These are phyloP conservation scores for Isurus oxyrinchus DNA, from an alignment of 2,113 vertebrate species.

Conservation along the genomic window DNA sequence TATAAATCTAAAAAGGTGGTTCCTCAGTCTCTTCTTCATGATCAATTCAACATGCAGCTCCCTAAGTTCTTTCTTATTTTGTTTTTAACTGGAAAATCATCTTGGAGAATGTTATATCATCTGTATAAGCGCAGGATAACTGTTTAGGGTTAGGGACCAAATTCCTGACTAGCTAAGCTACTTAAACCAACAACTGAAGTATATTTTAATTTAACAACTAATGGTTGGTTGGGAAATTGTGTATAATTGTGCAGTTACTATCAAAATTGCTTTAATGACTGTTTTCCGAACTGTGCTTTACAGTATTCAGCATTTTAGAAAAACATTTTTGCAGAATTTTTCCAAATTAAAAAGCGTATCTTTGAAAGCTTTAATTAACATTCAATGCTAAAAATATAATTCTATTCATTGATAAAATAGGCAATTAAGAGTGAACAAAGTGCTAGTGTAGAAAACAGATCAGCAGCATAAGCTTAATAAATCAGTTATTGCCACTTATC, in stretches of 20 bases:
- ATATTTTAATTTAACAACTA: background rate
- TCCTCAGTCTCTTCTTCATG: background rate
- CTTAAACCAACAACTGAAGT: background rate
- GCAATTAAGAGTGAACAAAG: background rate
- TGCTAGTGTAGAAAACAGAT: background rate
- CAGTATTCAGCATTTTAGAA: background rate
- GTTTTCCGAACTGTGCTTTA: background rate
- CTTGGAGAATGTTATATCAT: background rate
- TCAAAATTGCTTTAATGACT: constrained; percentile 4
- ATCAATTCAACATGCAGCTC: background rate
- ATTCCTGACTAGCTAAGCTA: background rate
- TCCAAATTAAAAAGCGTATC: background rate
- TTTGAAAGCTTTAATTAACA: background rate
- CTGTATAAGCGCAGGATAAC: background rate
- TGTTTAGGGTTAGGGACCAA: background rate
- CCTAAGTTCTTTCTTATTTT: background rate
- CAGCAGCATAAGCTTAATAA: background rate
- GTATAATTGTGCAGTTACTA: background rate
- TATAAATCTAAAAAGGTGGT: background rate
- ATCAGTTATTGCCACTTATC: background rate
- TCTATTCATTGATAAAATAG: background rate
- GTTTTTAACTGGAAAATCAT: background rate
- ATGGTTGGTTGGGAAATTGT: background rate
- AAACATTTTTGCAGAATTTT: background rate
- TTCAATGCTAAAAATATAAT: background rate